These are phyloP conservation scores for Acinonyx jubatus DNA, from an alignment of 2,113 vertebrate genomes.

Conservation along the genomic window DNA sequence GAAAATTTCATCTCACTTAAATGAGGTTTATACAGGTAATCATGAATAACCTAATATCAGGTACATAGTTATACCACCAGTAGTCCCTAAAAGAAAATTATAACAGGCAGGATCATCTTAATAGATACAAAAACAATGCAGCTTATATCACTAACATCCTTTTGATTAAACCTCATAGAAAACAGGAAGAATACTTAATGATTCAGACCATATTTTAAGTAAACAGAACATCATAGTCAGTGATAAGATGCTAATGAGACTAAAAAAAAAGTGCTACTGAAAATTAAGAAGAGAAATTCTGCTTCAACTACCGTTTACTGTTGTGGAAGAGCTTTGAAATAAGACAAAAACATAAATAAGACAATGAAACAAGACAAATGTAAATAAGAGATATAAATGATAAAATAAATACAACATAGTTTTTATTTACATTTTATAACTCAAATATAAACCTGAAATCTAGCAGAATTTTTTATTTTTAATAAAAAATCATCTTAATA, in stretches of 20 bases:
- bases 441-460: neutral
- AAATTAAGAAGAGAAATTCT: neutral
- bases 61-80: neutral
- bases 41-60: neutral
- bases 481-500: neutral
- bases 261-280: neutral
- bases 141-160: neutral
- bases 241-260: neutral
- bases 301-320: neutral
- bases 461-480: neutral
- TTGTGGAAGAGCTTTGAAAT: neutral
- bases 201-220: neutral
- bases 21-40: neutral
- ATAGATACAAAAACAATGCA: neutral
- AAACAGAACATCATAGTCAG: neutral
- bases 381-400: neutral
- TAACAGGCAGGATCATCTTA: neutral
- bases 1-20: neutral
- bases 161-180: neutral
- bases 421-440: neutral
- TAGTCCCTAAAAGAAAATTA: neutral
- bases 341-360: neutral
- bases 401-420: conserved; percentile 24
- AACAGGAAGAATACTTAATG: neutral
- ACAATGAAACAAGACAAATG: neutral